Evolutionary conservation across 2,113 vertebrate genomes (phyloP).

Genomic region (Entelurus aequoreus): DNA sequence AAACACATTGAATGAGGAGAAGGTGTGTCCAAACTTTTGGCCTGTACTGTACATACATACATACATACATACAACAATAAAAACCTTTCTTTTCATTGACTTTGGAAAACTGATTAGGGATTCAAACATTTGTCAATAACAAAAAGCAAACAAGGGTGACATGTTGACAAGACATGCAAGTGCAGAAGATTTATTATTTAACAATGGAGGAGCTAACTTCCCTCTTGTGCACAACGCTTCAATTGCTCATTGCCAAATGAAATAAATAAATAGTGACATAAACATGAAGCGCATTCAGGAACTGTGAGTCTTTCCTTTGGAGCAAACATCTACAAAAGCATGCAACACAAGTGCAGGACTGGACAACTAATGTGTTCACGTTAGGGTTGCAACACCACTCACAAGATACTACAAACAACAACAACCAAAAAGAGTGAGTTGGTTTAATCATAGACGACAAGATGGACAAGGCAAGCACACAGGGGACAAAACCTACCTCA

Average conservation of each 20-base stretch:
- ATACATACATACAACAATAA: slow-evolving; percentile 4
- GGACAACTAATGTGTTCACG: slow-evolving; percentile 12
- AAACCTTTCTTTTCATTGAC: slow-evolving; percentile 8
- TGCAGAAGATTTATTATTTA: not conserved
- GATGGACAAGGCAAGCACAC: slow-evolving; percentile 10
- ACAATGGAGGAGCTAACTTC: not conserved
- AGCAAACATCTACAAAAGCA: slow-evolving; percentile 10
- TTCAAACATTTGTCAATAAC: slow-evolving; percentile 6
- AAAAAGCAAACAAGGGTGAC: slow-evolving; percentile 24
- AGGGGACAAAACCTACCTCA: slow-evolving; percentile 79
- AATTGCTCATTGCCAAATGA: not conserved
- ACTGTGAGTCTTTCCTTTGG: not conserved
- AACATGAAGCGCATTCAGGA: not conserved
- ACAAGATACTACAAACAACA: too few relatives aligned
- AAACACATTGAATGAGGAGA: too few relatives aligned
- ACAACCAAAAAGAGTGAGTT: slow-evolving; percentile 2
- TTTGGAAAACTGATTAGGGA: slow-evolving; percentile 18
- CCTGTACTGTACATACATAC: too few relatives aligned
- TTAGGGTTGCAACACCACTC: slow-evolving; percentile 10
- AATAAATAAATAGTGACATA: not conserved
- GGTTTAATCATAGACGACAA: slow-evolving; percentile 27
- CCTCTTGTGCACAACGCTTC: not conserved
- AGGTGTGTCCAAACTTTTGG: too few relatives aligned
- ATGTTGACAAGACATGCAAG: slow-evolving; percentile 7
- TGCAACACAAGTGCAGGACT: slow-evolving; percentile 16